Evolutionary conservation across 2,797 vertebrate genomes (phyloP).

Genomic region (Glyptemys insculpta): DNA sequence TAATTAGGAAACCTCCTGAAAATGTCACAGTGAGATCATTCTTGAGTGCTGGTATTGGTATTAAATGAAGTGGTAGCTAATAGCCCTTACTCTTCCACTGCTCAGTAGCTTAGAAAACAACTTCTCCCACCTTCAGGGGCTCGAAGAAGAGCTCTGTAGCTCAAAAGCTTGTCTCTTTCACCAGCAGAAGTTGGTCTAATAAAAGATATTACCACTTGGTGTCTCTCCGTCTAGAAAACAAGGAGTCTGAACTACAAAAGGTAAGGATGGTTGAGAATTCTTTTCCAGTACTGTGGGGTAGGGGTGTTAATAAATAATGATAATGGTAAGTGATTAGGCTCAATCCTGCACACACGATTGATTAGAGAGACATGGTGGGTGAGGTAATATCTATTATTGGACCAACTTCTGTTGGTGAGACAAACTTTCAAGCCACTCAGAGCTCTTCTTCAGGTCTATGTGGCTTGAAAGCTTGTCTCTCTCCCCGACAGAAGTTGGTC

Average conservation of each 20-base stretch:
- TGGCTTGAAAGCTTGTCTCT: too few relatives aligned
- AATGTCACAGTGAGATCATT: background rate
- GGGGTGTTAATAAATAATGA: background rate
- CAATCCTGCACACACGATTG: background rate
- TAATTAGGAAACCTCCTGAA: background rate
- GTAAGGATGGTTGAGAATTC: background rate
- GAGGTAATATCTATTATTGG: too few relatives aligned
- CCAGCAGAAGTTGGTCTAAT: background rate
- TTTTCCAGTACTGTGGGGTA: background rate
- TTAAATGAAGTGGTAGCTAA: conserved; percentile 14
- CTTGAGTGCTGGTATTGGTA: background rate
- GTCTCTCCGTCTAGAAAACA: background rate
- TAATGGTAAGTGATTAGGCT: background rate
- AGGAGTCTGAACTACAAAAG: background rate
- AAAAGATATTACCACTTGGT: background rate
- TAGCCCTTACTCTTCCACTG: background rate
- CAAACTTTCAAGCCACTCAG: too few relatives aligned
- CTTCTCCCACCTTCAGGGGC: background rate
- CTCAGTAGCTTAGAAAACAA: background rate
- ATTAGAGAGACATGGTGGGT: too few relatives aligned
- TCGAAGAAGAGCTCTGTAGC: background rate
- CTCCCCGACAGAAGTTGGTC: too few relatives aligned
- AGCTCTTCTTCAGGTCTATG: too few relatives aligned
- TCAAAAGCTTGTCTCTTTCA: background rate
- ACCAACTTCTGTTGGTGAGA: too few relatives aligned